These are phyloP conservation scores for Agrilus biguttatus DNA, from an alignment of 2,888 invertebrate species.

Conservation along the genomic window DNA sequence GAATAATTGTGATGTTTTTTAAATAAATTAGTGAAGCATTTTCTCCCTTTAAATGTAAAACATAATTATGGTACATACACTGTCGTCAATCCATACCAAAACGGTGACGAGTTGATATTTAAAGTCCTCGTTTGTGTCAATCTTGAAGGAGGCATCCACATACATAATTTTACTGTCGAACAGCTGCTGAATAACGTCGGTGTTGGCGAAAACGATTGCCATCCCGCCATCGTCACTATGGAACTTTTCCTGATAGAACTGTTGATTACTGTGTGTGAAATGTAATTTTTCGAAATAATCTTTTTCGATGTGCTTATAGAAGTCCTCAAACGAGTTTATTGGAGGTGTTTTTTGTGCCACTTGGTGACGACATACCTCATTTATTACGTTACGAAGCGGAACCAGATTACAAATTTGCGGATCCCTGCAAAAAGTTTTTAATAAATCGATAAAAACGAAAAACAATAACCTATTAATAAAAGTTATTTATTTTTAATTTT, in stretches of 20 bases:
- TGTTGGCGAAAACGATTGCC: conserved; percentile 24
- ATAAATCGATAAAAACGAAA: too few relatives aligned
- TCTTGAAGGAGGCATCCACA: conserved; percentile 26
- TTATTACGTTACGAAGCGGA: conserved; percentile 22
- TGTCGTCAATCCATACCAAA: conserved; percentile 24
- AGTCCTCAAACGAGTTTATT: conserved; percentile 21
- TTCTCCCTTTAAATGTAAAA: background rate
- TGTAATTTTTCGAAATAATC: conserved; percentile 23
- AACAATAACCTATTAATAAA: too few relatives aligned
- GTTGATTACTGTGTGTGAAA: conserved; percentile 20
- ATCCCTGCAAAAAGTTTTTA: conserved; percentile 16
- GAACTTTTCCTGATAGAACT: conserved; percentile 45
- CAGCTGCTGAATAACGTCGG: conserved; percentile 17
- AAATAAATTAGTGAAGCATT: too few relatives aligned
- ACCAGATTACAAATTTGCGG: conserved; percentile 18
- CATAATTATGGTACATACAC: conserved; percentile 18
- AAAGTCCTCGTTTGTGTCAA: conserved; percentile 22
- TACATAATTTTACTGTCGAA: conserved; percentile 24
- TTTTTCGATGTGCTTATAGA: conserved; percentile 20
- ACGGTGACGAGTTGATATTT: conserved; percentile 24
- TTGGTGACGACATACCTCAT: conserved; percentile 23
- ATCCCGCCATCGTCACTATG: conserved; percentile 33
- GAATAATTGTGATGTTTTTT: too few relatives aligned
- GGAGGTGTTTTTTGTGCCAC: conserved; percentile 13
- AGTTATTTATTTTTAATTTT: too few relatives aligned